Base-by-base conservation (phyloP, 2,797 vertebrate species). In the Parauchenoglanis punctatus region DNA sequence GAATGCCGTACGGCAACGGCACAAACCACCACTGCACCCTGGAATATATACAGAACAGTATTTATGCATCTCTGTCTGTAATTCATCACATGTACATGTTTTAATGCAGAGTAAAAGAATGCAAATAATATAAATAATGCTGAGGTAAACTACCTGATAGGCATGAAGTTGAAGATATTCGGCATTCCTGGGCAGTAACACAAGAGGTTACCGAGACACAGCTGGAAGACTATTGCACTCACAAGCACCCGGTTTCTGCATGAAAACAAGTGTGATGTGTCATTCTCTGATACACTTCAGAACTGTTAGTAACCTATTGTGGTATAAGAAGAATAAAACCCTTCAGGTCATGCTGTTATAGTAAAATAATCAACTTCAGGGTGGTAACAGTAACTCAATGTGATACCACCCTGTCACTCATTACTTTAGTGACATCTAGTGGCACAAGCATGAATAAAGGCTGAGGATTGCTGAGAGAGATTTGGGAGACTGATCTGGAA, bases 161-260 rank as follows among this genome's bases (percentile, higher is more conserved):
- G 97, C 97, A 98, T 97, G 92, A 98, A 98, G 92, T 98, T 98
- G 92, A 98, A 97, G 91, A 97, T 96, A 72, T 97, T 97, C 54
- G 97, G 97, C 97, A 98, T 97, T 0, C 97, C 97, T 0, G 97
- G 97, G 90, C 97, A 97, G 93, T 97, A 97, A 88, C 97, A 98
- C n/a, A 98, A 95, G 93, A 98, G 95, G 92, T 96, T 97, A 90
- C 97, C 97, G 0, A 98, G 92, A 73, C 93, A 95, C 49, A 98
- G 90, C 93, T 97, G 97, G 95, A 97, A 98, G 31, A 97, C 90
- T 11, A 98, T 97, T 85, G 97, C 97, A 0, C 91, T 80, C 67
- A 98, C 93, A 91, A 98, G 93, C 73, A 97, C 96, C 80, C 89
- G 92, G 89, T 97, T 98, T 93, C 97, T 98, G 90, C 18, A 87